A percentile compares a stretch with the other conserved stretches of the same genome.
phyloP scores from a whole-genome alignment of 2,113 vertebrate genomes.

The Rhinichthys klamathensis region DNA sequence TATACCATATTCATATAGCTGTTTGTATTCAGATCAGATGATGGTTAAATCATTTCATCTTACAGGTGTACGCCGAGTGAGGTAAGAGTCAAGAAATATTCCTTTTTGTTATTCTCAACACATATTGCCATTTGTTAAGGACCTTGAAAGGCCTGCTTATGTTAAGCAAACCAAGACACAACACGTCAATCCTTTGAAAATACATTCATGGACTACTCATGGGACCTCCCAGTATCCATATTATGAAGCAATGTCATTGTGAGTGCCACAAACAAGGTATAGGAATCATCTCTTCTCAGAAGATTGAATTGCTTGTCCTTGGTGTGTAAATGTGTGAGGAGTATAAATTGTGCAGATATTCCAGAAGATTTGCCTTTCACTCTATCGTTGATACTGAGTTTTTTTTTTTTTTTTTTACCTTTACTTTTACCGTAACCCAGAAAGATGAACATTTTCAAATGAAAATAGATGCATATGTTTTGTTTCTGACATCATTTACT shows the following conservation, averaged over 20 bases:
- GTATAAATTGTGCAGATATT: not conserved
- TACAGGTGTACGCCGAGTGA: constrained; percentile 3
- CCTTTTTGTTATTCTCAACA: constrained; percentile 22
- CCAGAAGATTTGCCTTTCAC: not conserved
- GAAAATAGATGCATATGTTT: not conserved
- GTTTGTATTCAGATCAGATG: constrained; percentile 17
- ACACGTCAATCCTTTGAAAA: constrained; percentile 12
- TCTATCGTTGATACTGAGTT: not conserved
- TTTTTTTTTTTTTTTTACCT: not conserved
- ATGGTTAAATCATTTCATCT: constrained; percentile 14
- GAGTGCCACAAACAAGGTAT: not conserved
- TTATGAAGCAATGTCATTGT: not conserved
- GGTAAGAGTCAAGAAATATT: constrained; percentile 3
- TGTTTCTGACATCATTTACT: not conserved
- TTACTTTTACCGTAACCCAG: not conserved
- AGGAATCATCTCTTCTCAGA: constrained; percentile 32
- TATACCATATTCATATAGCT: constrained; percentile 8
- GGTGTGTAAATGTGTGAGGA: constrained; percentile 15
- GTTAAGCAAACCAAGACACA: constrained; percentile 6
- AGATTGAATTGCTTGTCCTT: constrained; percentile 36
- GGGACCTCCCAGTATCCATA: not conserved
- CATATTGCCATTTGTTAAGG: constrained; percentile 21
- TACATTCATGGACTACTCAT: constrained; percentile 3
- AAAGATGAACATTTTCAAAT: not conserved
- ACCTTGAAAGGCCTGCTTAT: constrained; percentile 7